These are phyloP conservation scores for Marmota flaviventris DNA, from an alignment of 2,113 vertebrate species.

Conservation along the genomic window DNA sequence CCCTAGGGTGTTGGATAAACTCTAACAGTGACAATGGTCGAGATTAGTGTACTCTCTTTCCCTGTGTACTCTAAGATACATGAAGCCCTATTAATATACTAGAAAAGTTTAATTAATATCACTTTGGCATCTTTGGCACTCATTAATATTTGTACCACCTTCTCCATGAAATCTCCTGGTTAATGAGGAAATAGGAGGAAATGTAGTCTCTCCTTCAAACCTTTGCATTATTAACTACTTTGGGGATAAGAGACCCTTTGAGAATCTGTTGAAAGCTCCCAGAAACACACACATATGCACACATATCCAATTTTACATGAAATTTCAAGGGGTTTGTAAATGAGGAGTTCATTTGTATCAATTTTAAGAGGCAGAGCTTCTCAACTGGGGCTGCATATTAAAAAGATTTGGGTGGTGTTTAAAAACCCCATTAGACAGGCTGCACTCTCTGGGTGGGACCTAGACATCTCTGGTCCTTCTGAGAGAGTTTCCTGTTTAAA, in stretches of 20 bases:
- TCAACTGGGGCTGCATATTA: background rate
- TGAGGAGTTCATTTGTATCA: background rate
- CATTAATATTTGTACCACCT: slow-evolving; percentile 8
- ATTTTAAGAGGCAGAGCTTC: background rate
- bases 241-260: background rate
- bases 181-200: background rate
- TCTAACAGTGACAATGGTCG: background rate
- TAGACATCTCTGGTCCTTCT: background rate
- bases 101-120: background rate
- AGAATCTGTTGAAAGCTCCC: background rate
- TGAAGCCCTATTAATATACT: background rate
- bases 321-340: background rate
- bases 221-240: background rate
- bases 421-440: background rate
- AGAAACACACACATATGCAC: background rate
- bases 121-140: background rate
- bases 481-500: background rate
- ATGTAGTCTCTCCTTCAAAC: background rate
- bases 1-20: background rate
- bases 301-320: background rate
- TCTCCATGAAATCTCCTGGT: background rate
- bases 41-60: background rate
- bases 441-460: background rate
- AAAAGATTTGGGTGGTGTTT: background rate
- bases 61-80: background rate